phyloP scores from a whole-genome alignment of 2,888 invertebrate genomes.

The Hoplodrina ambigua region DNA sequence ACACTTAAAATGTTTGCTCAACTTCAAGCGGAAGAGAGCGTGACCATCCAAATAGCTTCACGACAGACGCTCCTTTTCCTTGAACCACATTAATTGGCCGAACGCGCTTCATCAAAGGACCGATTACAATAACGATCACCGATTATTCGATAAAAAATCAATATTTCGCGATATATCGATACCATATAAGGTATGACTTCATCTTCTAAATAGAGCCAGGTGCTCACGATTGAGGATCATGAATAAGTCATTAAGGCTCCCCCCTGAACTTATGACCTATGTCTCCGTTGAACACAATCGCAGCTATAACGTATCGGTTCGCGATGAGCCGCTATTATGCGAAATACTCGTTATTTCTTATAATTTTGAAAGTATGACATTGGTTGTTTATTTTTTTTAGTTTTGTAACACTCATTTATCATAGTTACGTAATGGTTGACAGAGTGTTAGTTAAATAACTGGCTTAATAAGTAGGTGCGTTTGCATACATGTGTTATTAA shows the following conservation, averaged over 20 bases:
- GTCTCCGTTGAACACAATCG: constrained; percentile 75
- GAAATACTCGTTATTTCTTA: constrained; percentile 57
- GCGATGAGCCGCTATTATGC: constrained; percentile 50
- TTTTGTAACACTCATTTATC: constrained; percentile 46
- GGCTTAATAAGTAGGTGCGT: constrained; percentile 47
- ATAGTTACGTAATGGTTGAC: constrained; percentile 53
- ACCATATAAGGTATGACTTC: constrained; percentile 57
- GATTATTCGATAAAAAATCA: constrained; percentile 54
- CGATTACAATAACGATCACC: constrained; percentile 53
- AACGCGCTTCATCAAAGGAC: constrained; percentile 61
- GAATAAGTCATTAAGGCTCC: constrained; percentile 84
- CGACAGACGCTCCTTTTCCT: constrained; percentile 50
- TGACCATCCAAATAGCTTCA: constrained; percentile 42
- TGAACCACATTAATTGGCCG: constrained; percentile 58
- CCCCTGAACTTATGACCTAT: constrained; percentile 78
- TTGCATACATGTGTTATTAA: constrained; percentile 25
- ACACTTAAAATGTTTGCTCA: constrained; percentile 24
- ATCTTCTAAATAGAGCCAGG: constrained; percentile 62
- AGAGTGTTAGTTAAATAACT: constrained; percentile 45
- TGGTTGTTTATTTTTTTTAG: constrained; percentile 49
- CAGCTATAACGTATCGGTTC: constrained; percentile 63
- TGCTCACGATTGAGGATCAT: constrained; percentile 75
- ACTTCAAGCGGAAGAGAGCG: constrained; percentile 53
- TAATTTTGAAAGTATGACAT: constrained; percentile 64
- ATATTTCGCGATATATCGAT: constrained; percentile 58